These are phyloP conservation scores for Cricetomys ansorgei DNA, from an alignment of 2,113 vertebrate genomes.

Conservation along the genomic window DNA sequence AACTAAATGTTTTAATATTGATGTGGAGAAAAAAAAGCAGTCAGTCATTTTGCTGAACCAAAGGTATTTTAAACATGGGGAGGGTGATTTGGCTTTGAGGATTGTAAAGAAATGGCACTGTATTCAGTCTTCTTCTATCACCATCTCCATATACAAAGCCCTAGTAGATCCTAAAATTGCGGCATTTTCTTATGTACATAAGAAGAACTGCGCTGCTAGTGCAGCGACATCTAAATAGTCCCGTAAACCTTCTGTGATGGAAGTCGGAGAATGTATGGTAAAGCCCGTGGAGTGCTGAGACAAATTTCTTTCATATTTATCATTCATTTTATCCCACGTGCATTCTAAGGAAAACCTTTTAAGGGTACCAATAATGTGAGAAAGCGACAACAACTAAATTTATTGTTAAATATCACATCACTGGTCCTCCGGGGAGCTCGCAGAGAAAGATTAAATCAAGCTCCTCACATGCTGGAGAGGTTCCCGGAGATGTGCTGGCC, in stretches of 20 bases:
- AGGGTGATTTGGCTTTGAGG: constrained; percentile 58
- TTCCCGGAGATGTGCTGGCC: constrained; percentile 87
- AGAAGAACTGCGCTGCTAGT: constrained; percentile 62
- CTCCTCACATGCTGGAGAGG: constrained; percentile 86
- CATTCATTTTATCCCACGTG: constrained; percentile 85
- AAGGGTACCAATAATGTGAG: constrained; percentile 84
- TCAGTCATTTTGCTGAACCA: constrained; percentile 61
- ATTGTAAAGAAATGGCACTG: constrained; percentile 60
- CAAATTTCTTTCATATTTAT: constrained; percentile 87
- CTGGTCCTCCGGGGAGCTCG: constrained; percentile 84
- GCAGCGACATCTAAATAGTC: constrained; percentile 74
- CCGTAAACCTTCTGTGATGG: constrained; percentile 82
- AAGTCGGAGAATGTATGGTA: constrained; percentile 85
- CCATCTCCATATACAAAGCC: constrained; percentile 52
- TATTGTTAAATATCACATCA: constrained; percentile 87
- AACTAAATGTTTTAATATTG: constrained; percentile 47
- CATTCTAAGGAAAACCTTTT: constrained; percentile 88
- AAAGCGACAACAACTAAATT: constrained; percentile 87
- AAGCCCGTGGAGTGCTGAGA: constrained; percentile 84
- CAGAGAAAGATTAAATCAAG: constrained; percentile 89
- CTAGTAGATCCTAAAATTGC: constrained; percentile 59
- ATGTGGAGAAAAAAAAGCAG: constrained; percentile 65
- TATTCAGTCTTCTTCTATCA: constrained; percentile 56
- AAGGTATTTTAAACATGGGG: constrained; percentile 64
- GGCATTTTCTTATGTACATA: constrained; percentile 59